These are phyloP conservation scores for Stichopus horrens DNA, from an alignment of 53 echinoderm and acorn worm genomes.

Conservation along the genomic window DNA sequence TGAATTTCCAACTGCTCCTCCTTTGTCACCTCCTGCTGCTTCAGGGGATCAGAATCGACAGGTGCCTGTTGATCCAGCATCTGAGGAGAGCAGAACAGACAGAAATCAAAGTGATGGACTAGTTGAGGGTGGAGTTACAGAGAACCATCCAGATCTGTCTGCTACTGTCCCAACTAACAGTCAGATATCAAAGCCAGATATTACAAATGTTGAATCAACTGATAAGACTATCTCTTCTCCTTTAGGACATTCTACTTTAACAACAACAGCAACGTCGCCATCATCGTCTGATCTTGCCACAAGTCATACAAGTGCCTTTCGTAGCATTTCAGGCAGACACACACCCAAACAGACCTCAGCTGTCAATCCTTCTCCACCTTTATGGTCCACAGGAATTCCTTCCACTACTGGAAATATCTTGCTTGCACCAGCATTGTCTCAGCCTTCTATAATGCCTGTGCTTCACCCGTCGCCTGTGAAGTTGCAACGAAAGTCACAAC, in stretches of 20 bases:
- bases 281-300: constrained; percentile 28
- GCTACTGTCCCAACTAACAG: constrained; percentile 1
- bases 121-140: background rate
- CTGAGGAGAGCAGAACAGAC: background rate
- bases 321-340: constrained; percentile 58
- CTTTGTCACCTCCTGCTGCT: background rate
- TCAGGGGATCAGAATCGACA: constrained; percentile 15
- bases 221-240: background rate
- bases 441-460: constrained; percentile 41
- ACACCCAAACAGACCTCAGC: constrained; percentile 47
- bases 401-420: constrained; percentile 87
- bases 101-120: background rate
- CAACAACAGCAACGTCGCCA: background rate
- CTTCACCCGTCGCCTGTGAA: constrained; percentile 34
- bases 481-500: constrained; percentile 36
- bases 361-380: constrained; percentile 93
- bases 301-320: constrained; percentile 74
- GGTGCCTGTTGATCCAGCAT: background rate
- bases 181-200: constrained; percentile 36
- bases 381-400: constrained; percentile 87
- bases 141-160: constrained; percentile 38
- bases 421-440: constrained; percentile 68
- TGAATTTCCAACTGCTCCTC: background rate
- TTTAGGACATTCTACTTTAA: constrained; percentile 10
- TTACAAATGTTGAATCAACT: constrained; percentile 8